Percentiles rank a stretch among this genome's conserved stretches.
phyloP scores from a whole-genome alignment of 2,888 invertebrate species.

The Protophormia terraenovae region DNA sequence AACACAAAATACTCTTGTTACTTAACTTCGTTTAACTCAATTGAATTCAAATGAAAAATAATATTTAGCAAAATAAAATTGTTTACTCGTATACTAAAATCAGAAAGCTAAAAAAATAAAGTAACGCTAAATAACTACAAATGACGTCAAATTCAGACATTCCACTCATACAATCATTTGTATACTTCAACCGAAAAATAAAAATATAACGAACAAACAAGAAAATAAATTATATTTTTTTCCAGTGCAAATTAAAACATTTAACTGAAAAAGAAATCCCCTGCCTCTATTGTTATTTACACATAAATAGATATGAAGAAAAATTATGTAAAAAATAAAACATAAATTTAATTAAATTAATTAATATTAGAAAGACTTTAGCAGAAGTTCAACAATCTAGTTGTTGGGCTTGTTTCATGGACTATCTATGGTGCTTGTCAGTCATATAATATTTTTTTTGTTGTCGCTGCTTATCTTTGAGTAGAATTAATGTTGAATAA shows the following conservation, averaged over 20 bases:
- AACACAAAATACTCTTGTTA: background rate
- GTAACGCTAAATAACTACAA: background rate
- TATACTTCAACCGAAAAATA: background rate
- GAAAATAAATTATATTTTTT: background rate
- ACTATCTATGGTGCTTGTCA: background rate
- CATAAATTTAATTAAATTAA: background rate
- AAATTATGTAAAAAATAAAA: background rate
- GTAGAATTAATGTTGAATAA: background rate
- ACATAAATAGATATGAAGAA: background rate
- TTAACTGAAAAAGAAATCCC: background rate
- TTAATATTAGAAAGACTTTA: background rate
- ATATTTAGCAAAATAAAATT: too few species aligned
- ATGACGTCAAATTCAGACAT: slow-evolving; percentile 48
- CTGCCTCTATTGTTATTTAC: background rate
- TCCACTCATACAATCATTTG: background rate
- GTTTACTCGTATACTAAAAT: background rate
- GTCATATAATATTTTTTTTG: background rate
- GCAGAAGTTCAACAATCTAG: background rate
- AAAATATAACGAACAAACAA: background rate
- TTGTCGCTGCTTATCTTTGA: background rate
- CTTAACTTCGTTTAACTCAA: background rate
- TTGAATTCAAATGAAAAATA: background rate
- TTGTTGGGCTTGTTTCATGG: background rate
- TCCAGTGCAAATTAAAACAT: background rate
- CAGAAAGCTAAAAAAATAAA: background rate